phyloP scores from a whole-genome alignment of 2,888 invertebrate species.

The Glaucopsyche alexis region DNA sequence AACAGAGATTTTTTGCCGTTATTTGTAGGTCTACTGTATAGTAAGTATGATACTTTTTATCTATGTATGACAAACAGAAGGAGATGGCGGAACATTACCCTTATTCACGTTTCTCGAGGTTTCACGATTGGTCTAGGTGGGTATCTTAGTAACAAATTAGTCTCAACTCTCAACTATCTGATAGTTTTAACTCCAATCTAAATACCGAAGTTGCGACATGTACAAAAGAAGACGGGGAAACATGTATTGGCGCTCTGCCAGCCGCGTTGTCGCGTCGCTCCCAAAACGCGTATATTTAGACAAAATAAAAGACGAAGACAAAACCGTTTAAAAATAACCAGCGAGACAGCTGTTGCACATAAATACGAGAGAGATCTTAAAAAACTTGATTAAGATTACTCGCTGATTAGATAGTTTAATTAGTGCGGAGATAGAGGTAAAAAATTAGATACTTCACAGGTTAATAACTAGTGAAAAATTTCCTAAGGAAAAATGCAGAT shows the following conservation, averaged over 20 bases:
- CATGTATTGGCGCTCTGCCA: slow-evolving; percentile 68
- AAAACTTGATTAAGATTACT: slow-evolving; percentile 37
- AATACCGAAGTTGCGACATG: slow-evolving; percentile 42
- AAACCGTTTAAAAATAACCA: slow-evolving; percentile 80
- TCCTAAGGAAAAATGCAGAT: too few relatives aligned
- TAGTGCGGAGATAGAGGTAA: background rate
- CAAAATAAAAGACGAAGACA: slow-evolving; percentile 80
- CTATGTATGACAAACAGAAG: too few relatives aligned
- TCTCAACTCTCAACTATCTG: background rate
- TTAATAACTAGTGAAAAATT: too few relatives aligned
- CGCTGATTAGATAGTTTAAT: slow-evolving; percentile 40
- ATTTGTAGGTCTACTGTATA: too few relatives aligned
- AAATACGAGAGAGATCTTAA: slow-evolving; percentile 74
- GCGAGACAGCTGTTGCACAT: slow-evolving; percentile 77
- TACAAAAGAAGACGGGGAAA: slow-evolving; percentile 67
- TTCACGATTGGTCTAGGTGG: background rate
- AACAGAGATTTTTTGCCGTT: too few relatives aligned
- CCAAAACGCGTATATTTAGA: slow-evolving; percentile 81
- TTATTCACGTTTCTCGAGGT: too few relatives aligned
- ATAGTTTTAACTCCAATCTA: slow-evolving; percentile 3
- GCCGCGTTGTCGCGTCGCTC: slow-evolving; percentile 72
- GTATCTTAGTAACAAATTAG: too few relatives aligned
- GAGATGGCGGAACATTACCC: too few relatives aligned
- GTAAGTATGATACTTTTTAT: too few relatives aligned
- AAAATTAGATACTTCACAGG: background rate